These are phyloP conservation scores for Pycnonotus jocosus DNA, from an alignment of 2,113 vertebrate species.

Conservation along the genomic window DNA sequence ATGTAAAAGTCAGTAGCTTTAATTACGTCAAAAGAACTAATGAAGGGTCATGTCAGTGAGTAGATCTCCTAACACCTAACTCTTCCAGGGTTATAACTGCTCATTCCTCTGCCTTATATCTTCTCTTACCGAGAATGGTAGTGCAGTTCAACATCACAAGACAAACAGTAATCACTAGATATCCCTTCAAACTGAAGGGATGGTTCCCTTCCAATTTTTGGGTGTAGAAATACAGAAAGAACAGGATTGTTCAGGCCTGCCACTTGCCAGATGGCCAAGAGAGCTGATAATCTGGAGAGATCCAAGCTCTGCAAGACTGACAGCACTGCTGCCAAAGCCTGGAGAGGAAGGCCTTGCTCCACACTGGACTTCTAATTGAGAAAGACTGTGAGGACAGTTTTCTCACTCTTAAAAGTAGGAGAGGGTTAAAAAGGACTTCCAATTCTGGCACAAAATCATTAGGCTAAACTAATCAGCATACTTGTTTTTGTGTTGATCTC, in stretches of 20 bases:
- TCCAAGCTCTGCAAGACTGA: neutral
- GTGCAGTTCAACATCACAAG: neutral
- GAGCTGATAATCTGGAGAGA: neutral
- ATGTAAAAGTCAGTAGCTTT: neutral
- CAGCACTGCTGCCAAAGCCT: rapidly evolving
- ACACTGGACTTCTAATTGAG: neutral
- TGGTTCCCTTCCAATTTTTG: neutral
- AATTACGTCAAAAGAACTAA: neutral
- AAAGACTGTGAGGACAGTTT: neutral
- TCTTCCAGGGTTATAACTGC: neutral
- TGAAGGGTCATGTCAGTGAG: neutral
- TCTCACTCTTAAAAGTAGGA: neutral
- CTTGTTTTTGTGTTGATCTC: neutral
- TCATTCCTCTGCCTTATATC: neutral
- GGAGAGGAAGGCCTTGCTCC: neutral
- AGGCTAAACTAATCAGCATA: neutral
- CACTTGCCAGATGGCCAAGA: neutral
- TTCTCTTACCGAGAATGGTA: neutral
- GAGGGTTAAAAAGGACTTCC: neutral
- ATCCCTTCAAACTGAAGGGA: neutral
- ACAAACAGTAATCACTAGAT: neutral
- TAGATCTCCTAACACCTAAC: neutral
- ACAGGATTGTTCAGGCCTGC: neutral
- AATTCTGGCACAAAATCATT: neutral
- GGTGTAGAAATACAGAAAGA: neutral